Conservation (phyloP, 1,140 invertebrate genomes). For the Cydia fagiglandana region DNA sequence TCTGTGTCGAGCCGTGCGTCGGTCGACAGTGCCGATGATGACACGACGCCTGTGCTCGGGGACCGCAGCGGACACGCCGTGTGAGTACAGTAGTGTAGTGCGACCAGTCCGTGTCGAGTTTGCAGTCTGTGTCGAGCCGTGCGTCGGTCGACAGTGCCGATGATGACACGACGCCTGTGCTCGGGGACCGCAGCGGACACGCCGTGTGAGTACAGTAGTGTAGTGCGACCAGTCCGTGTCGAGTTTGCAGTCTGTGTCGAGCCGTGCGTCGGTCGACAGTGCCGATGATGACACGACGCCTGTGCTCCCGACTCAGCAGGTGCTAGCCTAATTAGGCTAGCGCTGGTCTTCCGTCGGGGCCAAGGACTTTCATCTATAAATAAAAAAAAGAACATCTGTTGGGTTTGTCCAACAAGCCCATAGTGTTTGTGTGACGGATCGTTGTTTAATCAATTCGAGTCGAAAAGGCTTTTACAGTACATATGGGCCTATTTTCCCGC, state of each 20-base stretch:
- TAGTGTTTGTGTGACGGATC: too few species aligned
- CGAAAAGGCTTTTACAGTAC: too few species aligned
- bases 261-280: conserved; percentile 56
- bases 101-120: background rate
- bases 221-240: background rate
- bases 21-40: conserved; percentile 56
- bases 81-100: conserved; percentile 45
- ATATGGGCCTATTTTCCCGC: too few species aligned
- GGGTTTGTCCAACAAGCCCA: too few species aligned
- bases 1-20: conserved; percentile 43
- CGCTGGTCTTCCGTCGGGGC: too few species aligned
- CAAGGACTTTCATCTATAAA: too few species aligned
- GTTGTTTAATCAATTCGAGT: too few species aligned
- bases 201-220: conserved; percentile 55
- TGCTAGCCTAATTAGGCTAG: too few species aligned
- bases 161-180: conserved; percentile 45
- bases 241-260: background rate
- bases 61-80: conserved; percentile 60
- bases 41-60: conserved; percentile 46
- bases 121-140: conserved; percentile 9
- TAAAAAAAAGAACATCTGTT: too few species aligned
- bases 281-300: conserved; percentile 53
- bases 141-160: conserved; percentile 61
- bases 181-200: conserved; percentile 56
- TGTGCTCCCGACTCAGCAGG: too few species aligned